Percentiles rank a stretch among this genome's conserved stretches.
These are phyloP conservation scores for Tarsius wallacei DNA, from an alignment of 2,797 vertebrate species.

Conservation along the genomic window DNA sequence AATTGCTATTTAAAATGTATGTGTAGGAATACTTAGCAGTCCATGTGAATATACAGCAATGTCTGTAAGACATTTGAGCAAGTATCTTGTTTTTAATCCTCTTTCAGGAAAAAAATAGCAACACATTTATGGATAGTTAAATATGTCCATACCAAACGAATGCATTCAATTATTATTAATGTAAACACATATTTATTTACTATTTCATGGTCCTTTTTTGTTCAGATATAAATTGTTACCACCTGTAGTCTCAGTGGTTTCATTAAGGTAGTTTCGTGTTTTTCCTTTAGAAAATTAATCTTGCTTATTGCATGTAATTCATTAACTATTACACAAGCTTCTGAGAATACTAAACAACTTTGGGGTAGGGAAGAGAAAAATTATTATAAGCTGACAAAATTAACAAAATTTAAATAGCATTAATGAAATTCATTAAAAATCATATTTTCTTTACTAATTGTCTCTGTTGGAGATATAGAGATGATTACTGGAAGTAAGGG, in stretches of 20 bases:
- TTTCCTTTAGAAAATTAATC: conserved; percentile 71
- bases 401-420: conserved; percentile 83
- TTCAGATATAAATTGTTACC: not conserved
- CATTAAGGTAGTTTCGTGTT: not conserved
- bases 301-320: conserved; percentile 16
- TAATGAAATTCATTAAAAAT: conserved; percentile 63
- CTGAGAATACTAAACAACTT: conserved; percentile 58
- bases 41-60: not conserved
- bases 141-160: not conserved
- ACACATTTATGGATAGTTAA: not conserved
- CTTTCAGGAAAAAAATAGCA: not conserved
- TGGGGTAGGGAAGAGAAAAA: conserved; percentile 46
- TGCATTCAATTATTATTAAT: not conserved
- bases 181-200: accelerated
- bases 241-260: not conserved
- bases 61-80: not conserved
- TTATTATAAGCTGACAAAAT: conserved; percentile 67
- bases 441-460: conserved; percentile 85
- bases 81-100: not conserved
- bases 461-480: conserved; percentile 77
- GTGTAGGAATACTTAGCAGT: not conserved
- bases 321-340: conserved; percentile 66
- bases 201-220: not conserved
- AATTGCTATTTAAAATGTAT: not conserved
- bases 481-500: conserved; percentile 68